These are phyloP conservation scores for Cryptoprocta ferox DNA, from an alignment of 2,797 vertebrate species.

Conservation along the genomic window DNA sequence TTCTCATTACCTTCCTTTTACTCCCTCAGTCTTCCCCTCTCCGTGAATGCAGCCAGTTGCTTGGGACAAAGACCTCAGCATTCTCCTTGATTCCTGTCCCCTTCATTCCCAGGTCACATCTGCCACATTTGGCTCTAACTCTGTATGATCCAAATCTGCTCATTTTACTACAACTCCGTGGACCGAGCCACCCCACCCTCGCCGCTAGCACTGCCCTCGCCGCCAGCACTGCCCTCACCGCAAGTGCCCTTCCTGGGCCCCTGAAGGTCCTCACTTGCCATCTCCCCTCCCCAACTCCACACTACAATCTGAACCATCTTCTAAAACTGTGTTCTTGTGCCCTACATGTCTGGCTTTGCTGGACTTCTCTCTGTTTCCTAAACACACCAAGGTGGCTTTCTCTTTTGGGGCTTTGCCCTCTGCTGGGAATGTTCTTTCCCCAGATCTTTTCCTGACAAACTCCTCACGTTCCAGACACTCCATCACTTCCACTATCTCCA, in stretches of 20 bases:
- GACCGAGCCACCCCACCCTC: background rate
- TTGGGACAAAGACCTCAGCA: background rate
- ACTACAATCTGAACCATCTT: background rate
- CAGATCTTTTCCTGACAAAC: background rate
- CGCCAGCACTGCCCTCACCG: too few species aligned
- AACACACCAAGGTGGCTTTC: background rate
- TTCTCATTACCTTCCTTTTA: background rate
- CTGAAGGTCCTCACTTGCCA: background rate
- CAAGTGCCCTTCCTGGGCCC: background rate
- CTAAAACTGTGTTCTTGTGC: background rate
- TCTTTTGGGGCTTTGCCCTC: background rate
- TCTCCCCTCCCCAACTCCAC: background rate
- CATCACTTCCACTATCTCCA: background rate
- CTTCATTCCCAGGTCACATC: background rate
- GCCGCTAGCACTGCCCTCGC: too few species aligned
- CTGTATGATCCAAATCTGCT: background rate
- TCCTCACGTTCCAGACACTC: background rate
- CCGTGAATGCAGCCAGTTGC: background rate
- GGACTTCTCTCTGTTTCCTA: background rate
- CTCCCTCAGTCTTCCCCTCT: background rate
- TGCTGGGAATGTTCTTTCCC: background rate
- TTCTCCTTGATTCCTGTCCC: background rate
- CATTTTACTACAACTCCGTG: background rate
- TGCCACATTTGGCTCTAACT: background rate
- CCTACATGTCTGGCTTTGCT: background rate